Evolutionary conservation across 2,888 invertebrate species (phyloP).

Genomic region (Netelia inedita): DNA sequence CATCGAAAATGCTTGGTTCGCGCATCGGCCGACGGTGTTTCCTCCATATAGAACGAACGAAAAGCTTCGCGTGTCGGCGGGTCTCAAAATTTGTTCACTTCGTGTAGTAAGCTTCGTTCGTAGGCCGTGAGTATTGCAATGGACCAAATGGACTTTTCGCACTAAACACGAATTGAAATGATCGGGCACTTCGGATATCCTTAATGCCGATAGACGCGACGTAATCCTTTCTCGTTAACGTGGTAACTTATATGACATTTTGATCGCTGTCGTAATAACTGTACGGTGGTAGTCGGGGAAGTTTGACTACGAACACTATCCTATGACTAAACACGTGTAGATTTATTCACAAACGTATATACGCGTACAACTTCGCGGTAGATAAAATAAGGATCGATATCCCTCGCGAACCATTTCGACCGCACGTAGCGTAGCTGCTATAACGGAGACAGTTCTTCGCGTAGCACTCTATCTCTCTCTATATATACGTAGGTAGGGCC

Average conservation of each 20-base stretch:
- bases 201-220: background rate
- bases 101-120: constrained; percentile 37
- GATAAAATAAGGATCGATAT: constrained; percentile 57
- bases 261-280: constrained; percentile 4
- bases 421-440: constrained; percentile 6
- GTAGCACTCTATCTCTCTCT: background rate
- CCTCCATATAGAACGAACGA: constrained; percentile 17
- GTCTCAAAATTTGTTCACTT: constrained; percentile 56
- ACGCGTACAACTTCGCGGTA: background rate
- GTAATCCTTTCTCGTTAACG: background rate
- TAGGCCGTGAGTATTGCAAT: background rate
- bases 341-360: background rate
- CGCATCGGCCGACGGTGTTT: constrained; percentile 34
- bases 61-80: constrained; percentile 49
- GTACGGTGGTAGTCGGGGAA: background rate
- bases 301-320: constrained; percentile 19
- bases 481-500: constrained; percentile 17
- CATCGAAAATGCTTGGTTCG: constrained; percentile 51
- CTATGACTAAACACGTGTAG: background rate
- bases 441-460: background rate
- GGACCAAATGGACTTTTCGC: background rate
- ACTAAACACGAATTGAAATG: constrained; percentile 28
- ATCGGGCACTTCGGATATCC: constrained; percentile 9
- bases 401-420: constrained; percentile 11
- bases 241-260: constrained; percentile 28